phyloP scores from a whole-genome alignment of 2,888 invertebrate species.

The Cloeon dipterum region DNA sequence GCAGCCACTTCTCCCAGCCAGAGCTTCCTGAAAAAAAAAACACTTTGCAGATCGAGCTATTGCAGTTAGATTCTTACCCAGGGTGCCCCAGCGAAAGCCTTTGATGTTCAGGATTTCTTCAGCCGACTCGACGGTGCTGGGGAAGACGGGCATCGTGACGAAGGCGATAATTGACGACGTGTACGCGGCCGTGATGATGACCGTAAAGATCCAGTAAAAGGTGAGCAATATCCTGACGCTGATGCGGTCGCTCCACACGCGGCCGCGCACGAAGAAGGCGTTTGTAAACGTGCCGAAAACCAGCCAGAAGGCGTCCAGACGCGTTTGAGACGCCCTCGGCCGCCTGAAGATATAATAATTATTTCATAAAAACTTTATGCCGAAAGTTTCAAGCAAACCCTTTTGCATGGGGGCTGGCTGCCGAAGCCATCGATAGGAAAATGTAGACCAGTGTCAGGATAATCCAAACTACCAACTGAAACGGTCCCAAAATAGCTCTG shows the following conservation, averaged over 20 bases:
- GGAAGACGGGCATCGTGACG: slow-evolving; percentile 54
- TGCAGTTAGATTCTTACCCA: slow-evolving; percentile 31
- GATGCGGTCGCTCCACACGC: neutral
- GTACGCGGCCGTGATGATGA: slow-evolving; percentile 62
- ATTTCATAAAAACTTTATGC: no score
- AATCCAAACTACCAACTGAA: slow-evolving; percentile 62
- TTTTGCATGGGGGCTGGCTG: slow-evolving; percentile 27
- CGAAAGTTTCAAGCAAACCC: no score
- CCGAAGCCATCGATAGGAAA: slow-evolving; percentile 47
- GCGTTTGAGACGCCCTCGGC: neutral
- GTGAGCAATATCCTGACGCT: slow-evolving; percentile 2
- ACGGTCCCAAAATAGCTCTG: slow-evolving; percentile 62
- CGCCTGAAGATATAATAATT: no score
- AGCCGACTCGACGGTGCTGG: slow-evolving; percentile 45
- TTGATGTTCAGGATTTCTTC: slow-evolving; percentile 33
- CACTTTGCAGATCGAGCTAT: no score
- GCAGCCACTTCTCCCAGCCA: slow-evolving; percentile 54
- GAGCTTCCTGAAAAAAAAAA: no score
- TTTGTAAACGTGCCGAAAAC: slow-evolving; percentile 71
- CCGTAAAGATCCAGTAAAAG: slow-evolving; percentile 63
- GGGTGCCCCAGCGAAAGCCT: slow-evolving; percentile 44
- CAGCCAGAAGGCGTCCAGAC: slow-evolving; percentile 59
- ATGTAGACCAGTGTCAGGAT: slow-evolving; percentile 45
- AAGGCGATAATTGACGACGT: slow-evolving; percentile 69
- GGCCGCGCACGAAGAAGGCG: slow-evolving; percentile 33